Percentiles rank a stretch among this genome's conserved stretches.
Conservation (phyloP, 1,140 invertebrate species). For the Hyposmocoma kahamanoa region DNA sequence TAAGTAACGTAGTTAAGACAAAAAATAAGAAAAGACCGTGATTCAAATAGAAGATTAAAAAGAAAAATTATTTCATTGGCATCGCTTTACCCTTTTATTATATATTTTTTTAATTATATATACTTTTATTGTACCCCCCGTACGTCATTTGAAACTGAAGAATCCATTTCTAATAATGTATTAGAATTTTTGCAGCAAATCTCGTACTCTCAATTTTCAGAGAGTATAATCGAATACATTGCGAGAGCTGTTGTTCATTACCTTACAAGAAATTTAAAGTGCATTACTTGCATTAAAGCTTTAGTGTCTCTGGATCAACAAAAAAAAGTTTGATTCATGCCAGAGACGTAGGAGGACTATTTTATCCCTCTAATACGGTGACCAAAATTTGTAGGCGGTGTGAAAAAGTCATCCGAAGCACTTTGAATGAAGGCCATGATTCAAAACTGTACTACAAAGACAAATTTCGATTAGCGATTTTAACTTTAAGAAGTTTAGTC, state of each 20-base stretch:
- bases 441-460: neutral
- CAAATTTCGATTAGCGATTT: neutral
- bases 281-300: slow-evolving; percentile 4
- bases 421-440: neutral
- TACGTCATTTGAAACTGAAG: too few relatives aligned
- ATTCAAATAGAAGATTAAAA: too few relatives aligned
- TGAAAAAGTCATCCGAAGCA: neutral
- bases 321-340: slow-evolving; percentile 4
- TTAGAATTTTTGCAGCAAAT: neutral
- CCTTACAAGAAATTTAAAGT: neutral
- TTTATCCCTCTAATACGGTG: neutral
- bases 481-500: neutral
- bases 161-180: neutral
- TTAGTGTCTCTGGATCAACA: neutral
- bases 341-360: neutral
- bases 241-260: slow-evolving; percentile 3
- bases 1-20: too few relatives aligned
- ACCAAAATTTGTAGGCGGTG: slow-evolving; percentile 3
- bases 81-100: too few relatives aligned
- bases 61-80: too few relatives aligned
- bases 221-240: slow-evolving; percentile 5
- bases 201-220: neutral
- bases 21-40: too few relatives aligned
- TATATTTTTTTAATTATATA: too few relatives aligned
- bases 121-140: too few relatives aligned